These are phyloP conservation scores for Taenioides sp. DNA, from an alignment of 2,797 vertebrate species.

Conservation along the genomic window DNA sequence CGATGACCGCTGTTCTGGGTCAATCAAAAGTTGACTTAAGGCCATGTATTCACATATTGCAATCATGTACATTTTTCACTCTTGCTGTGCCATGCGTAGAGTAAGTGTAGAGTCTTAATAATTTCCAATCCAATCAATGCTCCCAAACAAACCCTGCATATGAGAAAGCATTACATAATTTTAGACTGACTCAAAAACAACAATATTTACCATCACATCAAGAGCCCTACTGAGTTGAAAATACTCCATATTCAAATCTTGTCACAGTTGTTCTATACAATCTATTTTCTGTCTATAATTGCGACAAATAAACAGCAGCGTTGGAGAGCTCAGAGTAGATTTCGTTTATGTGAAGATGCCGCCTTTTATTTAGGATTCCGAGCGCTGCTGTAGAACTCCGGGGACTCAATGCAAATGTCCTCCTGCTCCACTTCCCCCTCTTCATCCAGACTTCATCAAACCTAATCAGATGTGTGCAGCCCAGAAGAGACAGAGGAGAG, in stretches of 20 bases:
- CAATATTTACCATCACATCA: not conserved
- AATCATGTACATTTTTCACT: not conserved
- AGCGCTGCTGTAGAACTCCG: constrained; percentile 26
- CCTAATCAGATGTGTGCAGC: constrained; percentile 51
- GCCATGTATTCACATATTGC: not conserved
- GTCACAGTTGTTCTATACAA: not conserved
- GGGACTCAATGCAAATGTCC: constrained; percentile 60
- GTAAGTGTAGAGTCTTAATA: not conserved
- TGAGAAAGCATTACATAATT: not conserved
- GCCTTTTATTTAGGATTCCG: constrained; percentile 33
- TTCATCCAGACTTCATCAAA: constrained; percentile 54
- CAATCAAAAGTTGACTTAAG: not conserved
- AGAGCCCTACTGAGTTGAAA: not conserved
- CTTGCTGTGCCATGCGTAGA: not conserved
- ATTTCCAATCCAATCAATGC: not conserved
- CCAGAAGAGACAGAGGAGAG: not conserved
- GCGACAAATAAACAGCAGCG: constrained; percentile 31
- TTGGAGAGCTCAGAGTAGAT: constrained; percentile 21
- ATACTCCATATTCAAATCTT: not conserved
- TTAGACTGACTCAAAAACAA: not conserved
- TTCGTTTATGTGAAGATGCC: constrained; percentile 21
- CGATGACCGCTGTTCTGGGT: no score
- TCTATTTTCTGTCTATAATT: constrained; percentile 26
- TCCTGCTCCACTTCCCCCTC: constrained; percentile 51
- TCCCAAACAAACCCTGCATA: not conserved